phyloP scores from a whole-genome alignment of 2,888 invertebrate genomes.

The Lacanobia wlatinum region DNA sequence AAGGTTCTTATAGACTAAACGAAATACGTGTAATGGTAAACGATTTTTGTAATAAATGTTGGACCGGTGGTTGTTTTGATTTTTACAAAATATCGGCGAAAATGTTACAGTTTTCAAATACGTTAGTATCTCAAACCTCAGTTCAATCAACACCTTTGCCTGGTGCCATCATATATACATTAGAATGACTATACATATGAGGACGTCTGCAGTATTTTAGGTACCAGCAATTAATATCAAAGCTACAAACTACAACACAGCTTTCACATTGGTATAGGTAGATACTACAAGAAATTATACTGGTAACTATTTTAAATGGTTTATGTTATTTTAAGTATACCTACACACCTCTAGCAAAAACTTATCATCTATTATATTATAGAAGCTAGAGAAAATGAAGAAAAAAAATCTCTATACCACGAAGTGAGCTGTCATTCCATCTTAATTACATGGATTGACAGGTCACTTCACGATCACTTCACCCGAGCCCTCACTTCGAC shows the following conservation, averaged over 20 bases:
- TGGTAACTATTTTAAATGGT: too few relatives aligned
- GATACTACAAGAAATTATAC: too few relatives aligned
- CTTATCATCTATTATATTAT: too few relatives aligned
- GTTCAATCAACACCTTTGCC: neutral
- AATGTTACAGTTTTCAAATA: neutral
- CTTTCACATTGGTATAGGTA: neutral
- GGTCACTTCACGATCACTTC: too few relatives aligned
- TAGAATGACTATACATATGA: too few relatives aligned
- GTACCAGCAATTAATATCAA: neutral
- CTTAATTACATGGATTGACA: too few relatives aligned
- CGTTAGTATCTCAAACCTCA: neutral
- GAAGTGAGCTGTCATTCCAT: too few relatives aligned
- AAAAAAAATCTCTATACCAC: neutral
- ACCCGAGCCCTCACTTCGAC: too few relatives aligned
- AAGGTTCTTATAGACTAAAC: conserved; percentile 48
- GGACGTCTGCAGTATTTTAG: too few relatives aligned
- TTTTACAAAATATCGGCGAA: neutral
- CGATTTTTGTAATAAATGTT: conserved; percentile 14
- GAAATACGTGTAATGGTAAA: conserved; percentile 34
- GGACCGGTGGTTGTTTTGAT: neutral
- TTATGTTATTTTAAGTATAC: too few relatives aligned
- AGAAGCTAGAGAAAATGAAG: neutral
- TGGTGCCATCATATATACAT: neutral
- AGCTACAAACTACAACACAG: neutral
- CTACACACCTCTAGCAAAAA: neutral